These are phyloP conservation scores for Syngnathus rostellatus DNA, from an alignment of 2,797 vertebrate genomes.

Conservation along the genomic window DNA sequence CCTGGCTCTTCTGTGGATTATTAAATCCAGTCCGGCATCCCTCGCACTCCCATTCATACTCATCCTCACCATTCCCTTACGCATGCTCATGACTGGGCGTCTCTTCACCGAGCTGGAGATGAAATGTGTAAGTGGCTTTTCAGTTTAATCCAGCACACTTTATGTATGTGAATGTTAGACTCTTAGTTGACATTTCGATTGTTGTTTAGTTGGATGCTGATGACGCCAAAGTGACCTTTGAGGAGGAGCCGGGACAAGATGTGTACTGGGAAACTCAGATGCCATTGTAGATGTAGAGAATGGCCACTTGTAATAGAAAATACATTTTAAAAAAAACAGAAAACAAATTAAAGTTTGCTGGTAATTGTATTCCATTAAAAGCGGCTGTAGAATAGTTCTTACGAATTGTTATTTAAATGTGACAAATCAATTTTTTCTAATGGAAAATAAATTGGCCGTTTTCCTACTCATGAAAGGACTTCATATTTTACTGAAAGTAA, in stretches of 20 bases:
- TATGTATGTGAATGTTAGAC: not conserved
- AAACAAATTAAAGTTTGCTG: not conserved
- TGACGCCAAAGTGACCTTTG: conserved; percentile 76
- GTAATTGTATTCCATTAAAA: not conserved
- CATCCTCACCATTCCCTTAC: conserved; percentile 91
- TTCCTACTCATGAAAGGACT: not conserved
- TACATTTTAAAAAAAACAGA: not conserved
- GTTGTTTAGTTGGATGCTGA: conserved; percentile 81
- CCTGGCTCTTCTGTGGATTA: conserved; percentile 76
- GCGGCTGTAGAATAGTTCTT: not conserved
- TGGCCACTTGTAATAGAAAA: not conserved
- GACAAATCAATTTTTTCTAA: not conserved
- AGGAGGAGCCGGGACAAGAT: conserved; percentile 81
- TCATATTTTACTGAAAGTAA: not conserved
- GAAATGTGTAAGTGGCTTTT: conserved; percentile 77
- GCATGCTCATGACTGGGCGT: conserved; percentile 76
- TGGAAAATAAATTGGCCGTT: not conserved
- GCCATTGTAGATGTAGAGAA: conserved; percentile 72
- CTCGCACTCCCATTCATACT: conserved; percentile 89
- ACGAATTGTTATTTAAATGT: not conserved
- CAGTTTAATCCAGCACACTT: not conserved
- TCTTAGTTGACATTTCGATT: not conserved
- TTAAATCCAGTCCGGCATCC: conserved; percentile 77
- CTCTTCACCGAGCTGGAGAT: conserved; percentile 83
- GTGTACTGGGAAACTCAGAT: conserved; percentile 86